phyloP scores from a whole-genome alignment of 2,888 invertebrate genomes.

The Helleia helle region DNA sequence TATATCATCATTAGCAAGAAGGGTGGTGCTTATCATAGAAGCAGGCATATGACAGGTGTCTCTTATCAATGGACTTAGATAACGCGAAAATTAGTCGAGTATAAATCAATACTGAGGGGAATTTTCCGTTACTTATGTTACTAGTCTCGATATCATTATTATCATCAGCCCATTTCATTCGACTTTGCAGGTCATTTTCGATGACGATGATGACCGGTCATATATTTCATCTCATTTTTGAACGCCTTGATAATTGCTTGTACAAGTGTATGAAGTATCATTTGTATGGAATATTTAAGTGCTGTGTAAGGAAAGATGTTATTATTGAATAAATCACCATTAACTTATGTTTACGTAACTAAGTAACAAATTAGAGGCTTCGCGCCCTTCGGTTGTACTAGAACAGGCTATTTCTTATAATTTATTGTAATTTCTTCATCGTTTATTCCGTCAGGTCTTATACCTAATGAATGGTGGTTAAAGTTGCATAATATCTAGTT shows the following conservation, averaged over 20 bases:
- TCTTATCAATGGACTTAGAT: constrained; percentile 54
- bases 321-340: neutral
- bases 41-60: constrained; percentile 44
- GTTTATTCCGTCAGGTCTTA: constrained; percentile 20
- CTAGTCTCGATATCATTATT: constrained; percentile 2
- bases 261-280: too few relatives aligned
- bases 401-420: constrained; percentile 10
- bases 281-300: too few relatives aligned
- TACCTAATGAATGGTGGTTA: neutral
- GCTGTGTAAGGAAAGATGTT: neutral
- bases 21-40: constrained; percentile 53
- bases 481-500: neutral
- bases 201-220: too few relatives aligned
- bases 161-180: too few relatives aligned
- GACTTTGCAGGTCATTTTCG: too few relatives aligned
- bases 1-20: constrained; percentile 34
- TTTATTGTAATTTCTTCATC: constrained; percentile 18
- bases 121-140: constrained; percentile 32
- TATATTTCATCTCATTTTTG: too few relatives aligned
- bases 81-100: constrained; percentile 52
- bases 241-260: too few relatives aligned
- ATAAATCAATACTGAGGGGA: constrained; percentile 53
- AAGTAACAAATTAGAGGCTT: constrained; percentile 13
- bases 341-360: neutral
- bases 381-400: constrained; percentile 12